These are phyloP conservation scores for Ctenochaetus hawaiiensis DNA, from an alignment of 2,797 vertebrate genomes.

Conservation along the genomic window DNA sequence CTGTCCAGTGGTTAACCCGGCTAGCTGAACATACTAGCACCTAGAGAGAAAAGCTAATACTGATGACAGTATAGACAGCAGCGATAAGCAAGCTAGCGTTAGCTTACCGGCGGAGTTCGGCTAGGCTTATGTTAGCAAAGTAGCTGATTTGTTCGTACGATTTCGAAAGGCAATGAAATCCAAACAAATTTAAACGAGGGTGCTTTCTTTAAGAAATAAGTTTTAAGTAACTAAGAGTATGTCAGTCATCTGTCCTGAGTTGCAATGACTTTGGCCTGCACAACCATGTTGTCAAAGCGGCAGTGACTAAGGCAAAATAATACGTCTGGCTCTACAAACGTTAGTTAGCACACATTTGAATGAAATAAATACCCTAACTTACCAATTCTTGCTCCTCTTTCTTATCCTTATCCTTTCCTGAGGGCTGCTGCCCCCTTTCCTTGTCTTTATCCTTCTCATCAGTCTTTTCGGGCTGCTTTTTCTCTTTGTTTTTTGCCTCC, in stretches of 20 bases:
- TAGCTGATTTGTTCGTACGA: neutral
- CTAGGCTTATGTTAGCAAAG: conserved; percentile 40
- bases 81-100: conserved; percentile 53
- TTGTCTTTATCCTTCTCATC: conserved; percentile 88
- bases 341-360: conserved; percentile 24
- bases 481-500: conserved; percentile 87
- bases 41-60: neutral
- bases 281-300: conserved; percentile 75
- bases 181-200: rapidly evolving
- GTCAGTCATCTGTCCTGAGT: neutral
- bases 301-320: conserved; percentile 88
- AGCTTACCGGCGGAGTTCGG: conserved; percentile 48
- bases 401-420: conserved; percentile 88
- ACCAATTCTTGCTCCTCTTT: conserved; percentile 90
- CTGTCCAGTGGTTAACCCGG: neutral
- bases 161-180: neutral
- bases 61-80: conserved; percentile 4
- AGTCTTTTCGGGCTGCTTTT: conserved; percentile 80
- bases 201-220: rapidly evolving
- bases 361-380: conserved; percentile 20
- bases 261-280: conserved; percentile 56
- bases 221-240: rapidly evolving
- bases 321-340: conserved; percentile 26
- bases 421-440: conserved; percentile 77
- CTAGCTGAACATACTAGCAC: conserved; percentile 19